Percentiles rank a stretch among this genome's conserved stretches.
These are phyloP conservation scores for Xiphophorus maculatus DNA, from an alignment of 2,113 vertebrate genomes.

Conservation along the genomic window DNA sequence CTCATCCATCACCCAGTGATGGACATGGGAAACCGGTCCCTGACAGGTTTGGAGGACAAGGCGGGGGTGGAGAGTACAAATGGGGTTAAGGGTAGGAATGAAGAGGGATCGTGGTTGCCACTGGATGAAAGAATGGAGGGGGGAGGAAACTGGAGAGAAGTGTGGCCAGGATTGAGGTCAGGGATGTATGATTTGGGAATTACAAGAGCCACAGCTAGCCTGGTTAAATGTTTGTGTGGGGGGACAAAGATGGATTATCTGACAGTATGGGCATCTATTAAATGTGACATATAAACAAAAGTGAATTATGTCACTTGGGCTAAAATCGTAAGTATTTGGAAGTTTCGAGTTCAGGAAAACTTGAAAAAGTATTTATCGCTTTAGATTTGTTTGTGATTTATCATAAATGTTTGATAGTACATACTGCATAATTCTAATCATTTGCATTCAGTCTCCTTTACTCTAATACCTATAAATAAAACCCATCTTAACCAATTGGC, in stretches of 20 bases:
- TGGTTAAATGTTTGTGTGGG: slow-evolving; percentile 51
- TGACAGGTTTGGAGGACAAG: slow-evolving; percentile 75
- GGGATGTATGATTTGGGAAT: slow-evolving; percentile 60
- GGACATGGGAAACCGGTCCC: slow-evolving; percentile 82
- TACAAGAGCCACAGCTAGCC: slow-evolving; percentile 56
- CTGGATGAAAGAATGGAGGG: slow-evolving; percentile 34
- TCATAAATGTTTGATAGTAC: no score
- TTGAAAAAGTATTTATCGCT: no score
- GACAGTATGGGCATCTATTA: slow-evolving; percentile 35
- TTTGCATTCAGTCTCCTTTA: background rate
- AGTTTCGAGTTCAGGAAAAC: background rate
- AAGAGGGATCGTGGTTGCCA: slow-evolving; percentile 35
- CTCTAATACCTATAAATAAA: background rate
- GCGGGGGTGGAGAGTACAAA: slow-evolving; percentile 49
- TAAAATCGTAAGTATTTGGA: background rate
- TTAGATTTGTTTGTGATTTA: no score
- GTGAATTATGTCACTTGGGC: background rate
- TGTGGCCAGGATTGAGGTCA: slow-evolving; percentile 67
- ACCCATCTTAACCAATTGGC: background rate
- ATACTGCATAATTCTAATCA: background rate
- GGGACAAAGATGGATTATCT: slow-evolving; percentile 60
- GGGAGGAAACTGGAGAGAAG: slow-evolving; percentile 6
- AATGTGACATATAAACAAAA: slow-evolving; percentile 22
- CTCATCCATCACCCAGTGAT: slow-evolving; percentile 85
- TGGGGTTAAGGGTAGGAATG: slow-evolving; percentile 62